These are phyloP conservation scores for Electrona antarctica DNA, from an alignment of 2,113 vertebrate species.

Conservation along the genomic window DNA sequence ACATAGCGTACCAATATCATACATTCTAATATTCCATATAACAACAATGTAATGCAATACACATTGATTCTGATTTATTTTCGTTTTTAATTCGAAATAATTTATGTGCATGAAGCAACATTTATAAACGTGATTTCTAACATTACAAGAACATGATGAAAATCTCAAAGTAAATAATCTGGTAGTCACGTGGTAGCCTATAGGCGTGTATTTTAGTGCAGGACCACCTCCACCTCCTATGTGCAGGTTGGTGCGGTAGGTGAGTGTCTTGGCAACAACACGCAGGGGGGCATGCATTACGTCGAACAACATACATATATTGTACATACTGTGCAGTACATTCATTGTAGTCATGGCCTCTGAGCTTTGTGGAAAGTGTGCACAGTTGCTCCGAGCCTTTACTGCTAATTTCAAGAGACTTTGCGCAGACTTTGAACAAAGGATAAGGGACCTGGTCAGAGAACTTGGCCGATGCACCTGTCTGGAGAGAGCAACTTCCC, in stretches of 20 bases:
- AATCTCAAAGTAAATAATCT: too few relatives aligned
- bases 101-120: too few relatives aligned
- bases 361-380: slow-evolving; percentile 75
- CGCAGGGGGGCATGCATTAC: too few relatives aligned
- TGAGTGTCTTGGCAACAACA: too few relatives aligned
- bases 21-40: neutral
- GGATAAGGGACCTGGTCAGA: slow-evolving; percentile 65
- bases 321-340: neutral
- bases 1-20: neutral
- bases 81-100: neutral
- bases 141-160: too few relatives aligned
- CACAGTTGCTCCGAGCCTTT: slow-evolving; percentile 68
- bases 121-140: too few relatives aligned
- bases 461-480: slow-evolving; percentile 72
- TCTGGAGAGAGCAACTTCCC: slow-evolving; percentile 48
- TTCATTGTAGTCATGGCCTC: slow-evolving; percentile 49
- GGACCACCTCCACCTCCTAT: too few relatives aligned
- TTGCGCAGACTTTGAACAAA: slow-evolving; percentile 55
- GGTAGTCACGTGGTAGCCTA: too few relatives aligned
- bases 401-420: slow-evolving; percentile 53
- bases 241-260: neutral
- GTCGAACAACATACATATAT: too few relatives aligned
- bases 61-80: neutral
- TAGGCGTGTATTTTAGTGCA: too few relatives aligned
- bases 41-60: neutral